Base-by-base conservation (phyloP, 2,113 vertebrate species). In the Anthoscopus minutus region DNA sequence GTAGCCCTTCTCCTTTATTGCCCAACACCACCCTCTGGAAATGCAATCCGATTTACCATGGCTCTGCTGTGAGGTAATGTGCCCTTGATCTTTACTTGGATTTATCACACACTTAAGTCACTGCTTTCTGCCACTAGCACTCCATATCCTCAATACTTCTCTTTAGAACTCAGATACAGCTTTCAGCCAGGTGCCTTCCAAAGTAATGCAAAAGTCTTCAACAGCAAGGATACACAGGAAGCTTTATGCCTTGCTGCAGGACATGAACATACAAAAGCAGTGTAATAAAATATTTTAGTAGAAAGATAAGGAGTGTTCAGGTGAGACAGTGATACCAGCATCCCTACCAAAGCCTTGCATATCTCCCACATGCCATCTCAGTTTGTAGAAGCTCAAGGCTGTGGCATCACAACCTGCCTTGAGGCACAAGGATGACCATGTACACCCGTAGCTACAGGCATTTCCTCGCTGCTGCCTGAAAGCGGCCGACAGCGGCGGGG, bases 401-500 rank as follows among this genome's bases (percentile, higher is more conserved):
- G 23, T 21, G 53, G 56, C n/a, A 53, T 30, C 37, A 24, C 2
- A 38, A 64, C 64, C 54, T 42, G 56, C 56, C 44, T 58, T 11
- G 65, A 61, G 71, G 44, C 28, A 44, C 6, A 15, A 31, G 14
- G 70, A 47, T 33, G 38, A 44, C 13, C 44, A 11, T 3, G 5
- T 1, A 38, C 10, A 58, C 42, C 65, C 33, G 33, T 85, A 77
- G 31, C 40, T 50, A 42, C 31, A 27, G 54, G 35, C 33, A 27
- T 23, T 53, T 69, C 38, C 60, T 54, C 13, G 1, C 7, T 24
- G 30, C 79, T 70, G 58, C 51, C 87, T 35, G 17, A 31, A 35
- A 22, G 23, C 31, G 5, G 22, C 13, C 0, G 9, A 25, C 48
- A 28, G 27, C 2, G 8, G 1, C 4, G 3, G 24, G 31, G 28